Evolutionary conservation across 2,888 invertebrate genomes (phyloP).

Genomic region (Lysandra coridon): DNA sequence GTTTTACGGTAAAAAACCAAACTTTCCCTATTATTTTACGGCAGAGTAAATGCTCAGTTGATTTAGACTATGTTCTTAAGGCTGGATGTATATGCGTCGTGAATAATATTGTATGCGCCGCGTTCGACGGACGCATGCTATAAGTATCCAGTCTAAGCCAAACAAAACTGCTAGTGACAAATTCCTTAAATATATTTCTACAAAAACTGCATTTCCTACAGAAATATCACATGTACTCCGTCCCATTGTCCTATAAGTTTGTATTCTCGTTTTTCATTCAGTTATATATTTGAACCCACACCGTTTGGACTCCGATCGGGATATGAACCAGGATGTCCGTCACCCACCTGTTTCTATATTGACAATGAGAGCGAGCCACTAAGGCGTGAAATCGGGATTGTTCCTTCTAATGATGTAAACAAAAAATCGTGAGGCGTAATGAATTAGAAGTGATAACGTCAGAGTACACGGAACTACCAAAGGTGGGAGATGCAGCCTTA

Average conservation of each 20-base stretch:
- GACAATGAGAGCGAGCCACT: slow-evolving; percentile 51
- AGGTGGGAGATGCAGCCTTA: too few species aligned
- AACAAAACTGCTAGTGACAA: too few species aligned
- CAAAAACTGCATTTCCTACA: neutral
- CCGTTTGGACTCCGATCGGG: slow-evolving; percentile 43
- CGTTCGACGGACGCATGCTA: too few species aligned
- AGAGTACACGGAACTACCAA: neutral
- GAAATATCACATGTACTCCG: neutral
- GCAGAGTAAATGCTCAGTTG: too few species aligned
- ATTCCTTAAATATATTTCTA: neutral
- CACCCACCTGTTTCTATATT: slow-evolving; percentile 37
- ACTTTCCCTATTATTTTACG: neutral
- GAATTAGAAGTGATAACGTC: slow-evolving; percentile 21
- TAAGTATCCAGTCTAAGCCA: too few species aligned
- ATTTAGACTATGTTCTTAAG: too few species aligned
- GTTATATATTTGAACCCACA: slow-evolving; percentile 38
- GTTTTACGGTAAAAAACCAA: neutral
- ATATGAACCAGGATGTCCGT: slow-evolving; percentile 71
- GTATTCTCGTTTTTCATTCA: neutral
- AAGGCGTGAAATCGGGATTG: slow-evolving; percentile 61
- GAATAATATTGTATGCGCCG: too few species aligned
- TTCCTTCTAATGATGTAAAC: slow-evolving; percentile 56
- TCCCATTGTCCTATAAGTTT: neutral
- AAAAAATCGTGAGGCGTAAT: slow-evolving; percentile 52
- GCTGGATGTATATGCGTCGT: too few species aligned